Conservation (phyloP, 2,888 invertebrate genomes). For the Eristalis intricaria region DNA sequence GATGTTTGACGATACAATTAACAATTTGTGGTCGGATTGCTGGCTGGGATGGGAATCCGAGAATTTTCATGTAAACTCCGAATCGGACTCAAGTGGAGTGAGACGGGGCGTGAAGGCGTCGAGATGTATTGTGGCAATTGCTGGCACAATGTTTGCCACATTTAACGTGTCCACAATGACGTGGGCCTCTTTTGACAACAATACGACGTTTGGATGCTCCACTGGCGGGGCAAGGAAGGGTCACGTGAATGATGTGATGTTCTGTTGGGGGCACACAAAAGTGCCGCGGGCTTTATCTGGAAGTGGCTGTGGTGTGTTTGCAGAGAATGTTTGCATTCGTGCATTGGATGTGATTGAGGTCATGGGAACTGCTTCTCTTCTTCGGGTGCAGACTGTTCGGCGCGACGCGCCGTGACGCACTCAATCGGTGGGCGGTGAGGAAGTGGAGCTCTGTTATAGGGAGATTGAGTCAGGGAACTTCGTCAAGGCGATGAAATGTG, state of each 20-base stretch:
- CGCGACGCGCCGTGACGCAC: background rate
- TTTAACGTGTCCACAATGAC: constrained; percentile 61
- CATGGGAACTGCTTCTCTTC: constrained; percentile 21
- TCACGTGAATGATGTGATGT: background rate
- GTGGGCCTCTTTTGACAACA: constrained; percentile 49
- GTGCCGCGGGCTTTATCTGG: constrained; percentile 44
- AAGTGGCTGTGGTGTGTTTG: constrained; percentile 15
- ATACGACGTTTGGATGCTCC: background rate
- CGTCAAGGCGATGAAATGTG: no score
- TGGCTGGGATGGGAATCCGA: constrained; percentile 39
- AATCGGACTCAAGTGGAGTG: constrained; percentile 48
- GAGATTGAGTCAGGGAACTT: no score
- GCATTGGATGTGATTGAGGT: constrained; percentile 30
- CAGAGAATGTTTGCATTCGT: background rate
- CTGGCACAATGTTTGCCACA: constrained; percentile 38
- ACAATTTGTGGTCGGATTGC: constrained; percentile 64
- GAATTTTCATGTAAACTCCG: constrained; percentile 41
- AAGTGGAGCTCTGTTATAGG: no score
- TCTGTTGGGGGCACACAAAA: constrained; percentile 1
- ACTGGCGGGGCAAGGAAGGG: constrained; percentile 28
- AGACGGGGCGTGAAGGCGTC: constrained; percentile 22
- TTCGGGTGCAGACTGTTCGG: background rate
- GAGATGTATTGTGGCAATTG: constrained; percentile 47
- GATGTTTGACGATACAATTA: constrained; percentile 68
- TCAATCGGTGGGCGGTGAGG: background rate